These are phyloP conservation scores for Pyrrhia umbra DNA, from an alignment of 2,888 invertebrate species.

Conservation along the genomic window DNA sequence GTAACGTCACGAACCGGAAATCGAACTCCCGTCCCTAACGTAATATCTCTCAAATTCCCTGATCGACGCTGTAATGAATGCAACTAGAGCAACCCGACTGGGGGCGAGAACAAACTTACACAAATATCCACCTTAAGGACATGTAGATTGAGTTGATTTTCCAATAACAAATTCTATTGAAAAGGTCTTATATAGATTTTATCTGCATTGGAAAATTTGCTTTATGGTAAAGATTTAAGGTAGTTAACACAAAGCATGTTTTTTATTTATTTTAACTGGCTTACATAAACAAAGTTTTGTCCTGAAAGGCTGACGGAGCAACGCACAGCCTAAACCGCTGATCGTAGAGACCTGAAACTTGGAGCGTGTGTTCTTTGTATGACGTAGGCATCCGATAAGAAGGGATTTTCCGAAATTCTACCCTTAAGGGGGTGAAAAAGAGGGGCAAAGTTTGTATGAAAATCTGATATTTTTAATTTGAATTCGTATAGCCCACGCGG, in stretches of 20 bases:
- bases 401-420: too few relatives aligned
- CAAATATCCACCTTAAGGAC: not conserved
- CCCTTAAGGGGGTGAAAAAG: too few relatives aligned
- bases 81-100: conserved; percentile 41
- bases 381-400: too few relatives aligned
- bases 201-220: not conserved
- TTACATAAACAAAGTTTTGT: not conserved
- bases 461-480: too few relatives aligned
- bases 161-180: not conserved
- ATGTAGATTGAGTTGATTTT: conserved; percentile 4
- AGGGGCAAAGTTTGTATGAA: too few relatives aligned
- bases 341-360: too few relatives aligned
- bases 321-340: too few relatives aligned
- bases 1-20: conserved; percentile 50
- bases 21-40: conserved; percentile 52
- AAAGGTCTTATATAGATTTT: not conserved
- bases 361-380: too few relatives aligned
- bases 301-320: too few relatives aligned
- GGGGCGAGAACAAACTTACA: not conserved
- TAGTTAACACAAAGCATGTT: not conserved
- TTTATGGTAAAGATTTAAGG: not conserved
- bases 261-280: not conserved
- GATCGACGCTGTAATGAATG: conserved; percentile 47
- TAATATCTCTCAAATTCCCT: conserved; percentile 53
- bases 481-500: too few relatives aligned